A percentile compares a stretch with the other conserved stretches of the same genome.
Evolutionary conservation across 2,113 vertebrate genomes (phyloP).

Genomic region (Oxyruncus cristatus): DNA sequence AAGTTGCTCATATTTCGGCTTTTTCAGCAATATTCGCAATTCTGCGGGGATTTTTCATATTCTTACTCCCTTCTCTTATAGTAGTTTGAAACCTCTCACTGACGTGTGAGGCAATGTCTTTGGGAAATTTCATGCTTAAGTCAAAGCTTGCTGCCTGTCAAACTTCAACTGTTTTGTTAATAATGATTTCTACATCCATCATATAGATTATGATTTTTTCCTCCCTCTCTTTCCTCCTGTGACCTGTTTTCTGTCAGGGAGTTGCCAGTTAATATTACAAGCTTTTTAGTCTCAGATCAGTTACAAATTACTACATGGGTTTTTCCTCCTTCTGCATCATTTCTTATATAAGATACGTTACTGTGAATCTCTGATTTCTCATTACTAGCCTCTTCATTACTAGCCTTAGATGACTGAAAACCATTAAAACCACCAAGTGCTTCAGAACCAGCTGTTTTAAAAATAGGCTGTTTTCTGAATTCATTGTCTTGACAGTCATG

Average conservation of each 20-base stretch:
- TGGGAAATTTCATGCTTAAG: not conserved
- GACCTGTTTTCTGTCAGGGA: not conserved
- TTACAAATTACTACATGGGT: not conserved
- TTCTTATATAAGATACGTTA: not conserved
- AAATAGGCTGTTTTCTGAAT: not conserved
- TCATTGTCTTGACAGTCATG: not conserved
- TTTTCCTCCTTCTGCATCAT: not conserved
- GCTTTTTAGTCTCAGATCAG: not conserved
- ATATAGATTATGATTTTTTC: not conserved
- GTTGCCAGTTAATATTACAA: not conserved
- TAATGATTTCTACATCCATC: not conserved
- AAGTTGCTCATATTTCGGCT: not conserved
- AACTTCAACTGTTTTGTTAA: not conserved
- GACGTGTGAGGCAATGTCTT: not conserved
- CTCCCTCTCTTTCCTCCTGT: fast-evolving
- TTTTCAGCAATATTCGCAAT: not conserved
- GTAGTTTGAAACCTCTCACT: not conserved
- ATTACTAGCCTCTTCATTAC: not conserved
- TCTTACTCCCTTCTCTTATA: not conserved
- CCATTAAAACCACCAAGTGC: not conserved
- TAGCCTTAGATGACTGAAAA: not conserved
- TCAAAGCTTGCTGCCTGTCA: not conserved
- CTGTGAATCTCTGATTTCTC: not conserved
- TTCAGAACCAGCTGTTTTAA: not conserved
- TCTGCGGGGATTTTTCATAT: not conserved